A percentile compares a stretch with the other conserved stretches of the same genome.
Evolutionary conservation across 1,140 invertebrate genomes (phyloP).

Genomic region (Scaptomyza pallida): DNA sequence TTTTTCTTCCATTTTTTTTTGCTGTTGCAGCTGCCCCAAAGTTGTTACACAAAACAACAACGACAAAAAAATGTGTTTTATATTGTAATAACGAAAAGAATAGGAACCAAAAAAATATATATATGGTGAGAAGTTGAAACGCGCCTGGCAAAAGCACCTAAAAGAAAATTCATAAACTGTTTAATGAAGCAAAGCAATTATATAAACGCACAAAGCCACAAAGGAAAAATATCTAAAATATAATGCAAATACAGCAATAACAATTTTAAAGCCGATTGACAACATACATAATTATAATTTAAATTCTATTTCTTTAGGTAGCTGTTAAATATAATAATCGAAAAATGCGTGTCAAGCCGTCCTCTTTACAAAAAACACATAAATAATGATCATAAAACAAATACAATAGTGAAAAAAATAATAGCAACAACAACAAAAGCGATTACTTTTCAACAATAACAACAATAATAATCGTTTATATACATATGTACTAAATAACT

Average conservation of each 20-base stretch:
- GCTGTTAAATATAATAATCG: slow-evolving; percentile 55
- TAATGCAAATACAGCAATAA: too few species aligned
- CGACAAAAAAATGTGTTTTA: slow-evolving; percentile 61
- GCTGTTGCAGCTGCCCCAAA: slow-evolving; percentile 65
- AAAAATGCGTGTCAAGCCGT: slow-evolving; percentile 76
- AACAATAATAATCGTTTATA: slow-evolving; percentile 22
- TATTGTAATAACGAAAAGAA: slow-evolving; percentile 59
- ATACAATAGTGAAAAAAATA: slow-evolving; percentile 45
- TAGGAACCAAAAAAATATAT: not conserved
- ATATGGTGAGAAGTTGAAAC: slow-evolving; percentile 67
- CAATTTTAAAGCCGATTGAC: not conserved
- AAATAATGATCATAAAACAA: slow-evolving; percentile 48
- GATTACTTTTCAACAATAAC: not conserved
- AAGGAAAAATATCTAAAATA: not conserved
- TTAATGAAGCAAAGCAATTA: slow-evolving; percentile 78
- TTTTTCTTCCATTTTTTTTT: slow-evolving; percentile 38
- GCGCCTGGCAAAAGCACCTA: slow-evolving; percentile 13
- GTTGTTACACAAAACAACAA: slow-evolving; percentile 51
- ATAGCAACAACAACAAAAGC: slow-evolving; percentile 4
- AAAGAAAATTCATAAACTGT: slow-evolving; percentile 67
- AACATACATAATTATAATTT: not conserved
- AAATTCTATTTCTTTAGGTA: slow-evolving; percentile 32
- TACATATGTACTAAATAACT: not conserved
- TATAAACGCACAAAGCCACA: slow-evolving; percentile 54
- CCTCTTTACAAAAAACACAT: slow-evolving; percentile 72